phyloP scores from a whole-genome alignment of 1,140 invertebrate species.

The Charaxes varanes region DNA sequence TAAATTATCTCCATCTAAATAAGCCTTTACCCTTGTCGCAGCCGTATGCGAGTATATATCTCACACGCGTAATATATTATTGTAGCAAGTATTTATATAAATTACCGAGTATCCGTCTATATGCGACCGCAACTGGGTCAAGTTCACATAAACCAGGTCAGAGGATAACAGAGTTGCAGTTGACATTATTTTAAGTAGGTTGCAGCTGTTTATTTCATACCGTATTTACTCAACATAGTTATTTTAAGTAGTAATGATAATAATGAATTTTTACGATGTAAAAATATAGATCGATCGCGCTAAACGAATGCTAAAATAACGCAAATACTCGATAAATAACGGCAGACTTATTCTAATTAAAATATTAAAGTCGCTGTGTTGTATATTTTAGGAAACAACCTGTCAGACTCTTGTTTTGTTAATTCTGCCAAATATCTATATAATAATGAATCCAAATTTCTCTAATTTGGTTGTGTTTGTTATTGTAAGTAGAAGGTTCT shows the following conservation, averaged over 20 bases:
- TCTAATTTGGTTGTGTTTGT: too few species aligned
- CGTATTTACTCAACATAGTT: slow-evolving; percentile 15
- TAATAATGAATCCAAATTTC: too few species aligned
- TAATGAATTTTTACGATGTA: slow-evolving; percentile 7
- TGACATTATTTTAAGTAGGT: slow-evolving; percentile 44
- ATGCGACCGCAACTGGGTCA: slow-evolving; percentile 53
- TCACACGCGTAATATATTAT: too few species aligned
- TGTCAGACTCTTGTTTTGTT: too few species aligned
- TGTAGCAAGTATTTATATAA: slow-evolving; percentile 56
- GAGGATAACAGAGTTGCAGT: slow-evolving; percentile 63
- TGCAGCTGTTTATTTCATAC: slow-evolving; percentile 27
- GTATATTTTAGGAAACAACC: too few species aligned
- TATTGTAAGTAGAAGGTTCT: too few species aligned
- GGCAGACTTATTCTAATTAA: too few species aligned
- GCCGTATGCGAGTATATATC: neutral
- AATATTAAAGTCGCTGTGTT: too few species aligned
- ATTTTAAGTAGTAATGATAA: slow-evolving; percentile 16
- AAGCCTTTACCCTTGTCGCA: slow-evolving; percentile 13
- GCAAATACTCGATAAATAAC: too few species aligned
- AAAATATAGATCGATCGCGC: neutral
- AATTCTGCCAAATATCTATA: too few species aligned
- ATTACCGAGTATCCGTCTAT: slow-evolving; percentile 43
- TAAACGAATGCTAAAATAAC: neutral
- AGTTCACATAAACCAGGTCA: slow-evolving; percentile 63
- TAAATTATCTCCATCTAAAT: neutral